Base-by-base conservation (phyloP, 2,888 invertebrate species). In the Drosophila lutescens region DNA sequence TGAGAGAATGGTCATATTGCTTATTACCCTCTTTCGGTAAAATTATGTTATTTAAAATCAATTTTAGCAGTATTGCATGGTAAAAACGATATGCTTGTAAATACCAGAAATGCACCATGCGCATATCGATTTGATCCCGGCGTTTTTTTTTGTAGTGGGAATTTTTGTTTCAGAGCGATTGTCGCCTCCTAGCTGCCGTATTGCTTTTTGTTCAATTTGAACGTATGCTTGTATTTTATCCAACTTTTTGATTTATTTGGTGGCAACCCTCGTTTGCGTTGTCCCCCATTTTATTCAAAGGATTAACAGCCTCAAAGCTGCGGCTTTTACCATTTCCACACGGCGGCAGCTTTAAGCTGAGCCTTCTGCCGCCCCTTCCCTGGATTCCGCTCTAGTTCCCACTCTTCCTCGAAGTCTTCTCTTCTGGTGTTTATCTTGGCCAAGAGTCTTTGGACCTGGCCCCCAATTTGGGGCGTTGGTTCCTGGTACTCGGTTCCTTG, bases 231-330 rank as follows among this genome's bases (percentile, higher is more conserved):
- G n/a, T 2, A 5, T 38, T 38, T 7, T 17, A 1, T 47, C 1
- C 6, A 5, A 30, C 47, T 17, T 49, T 49, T 49, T 13, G 4
- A 58, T 26, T 30, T 56, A 30, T 55, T 36, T 68, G 30, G 15
- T 12, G 68, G 44, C 78, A 2, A 46, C 76, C 81, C 56, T 61
- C 69, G 62, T 51, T 68, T 43, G 46, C 41, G 50, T 69, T 63
- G 67, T 74, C 66, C 66, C 61, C 61, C 70, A 73, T 82, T 88
- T 77, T 77, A 73, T 79, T 79, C 78, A 88, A 80, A 86, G 86
- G 86, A 85, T 85, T 88, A 86, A 78, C 86, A 80, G 78, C 84
- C 79, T 70, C 81, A 76, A 74, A 76, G 79, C 79, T 80, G 88
- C 69, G 85, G 88, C 79, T 86, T 86, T 86, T 72, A 67, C 77